Evolutionary conservation across 30 jellyfish, hydroid and myxozoan genomes (phyloP), one percentile per base, ranked within the genome.

Genomic region (Aurelia coerulea): DNA sequence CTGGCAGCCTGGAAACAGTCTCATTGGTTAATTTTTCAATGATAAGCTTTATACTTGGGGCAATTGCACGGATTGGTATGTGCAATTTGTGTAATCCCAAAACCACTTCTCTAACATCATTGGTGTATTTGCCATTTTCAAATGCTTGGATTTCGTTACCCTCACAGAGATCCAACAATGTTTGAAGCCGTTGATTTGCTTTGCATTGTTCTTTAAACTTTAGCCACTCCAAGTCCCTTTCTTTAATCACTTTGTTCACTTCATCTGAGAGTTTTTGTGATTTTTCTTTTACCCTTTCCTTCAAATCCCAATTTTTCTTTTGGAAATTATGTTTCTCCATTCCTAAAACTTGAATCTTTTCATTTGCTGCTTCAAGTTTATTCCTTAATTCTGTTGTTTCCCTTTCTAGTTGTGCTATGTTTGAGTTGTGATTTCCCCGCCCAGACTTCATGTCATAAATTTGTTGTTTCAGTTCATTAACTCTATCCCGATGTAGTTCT

Each of bases 171-270:
- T 65, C 76, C 32, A 65, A 29, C 76, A 65, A 65, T 1, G 76
- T 65, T 65, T 65, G 32, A 3, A 65, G 76, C 76, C 41, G 32
- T 65, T 65, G 41, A 65, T 65, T 65, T 65, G 3, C 76, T 29
- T 65, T 65, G 76, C 76, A 14, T 29, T 65, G 76, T 65, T 65
- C 76, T 29, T 65, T 65, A 65, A 65, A 65, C 41, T 65, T 65
- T 29, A 65, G 76, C 76, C 76, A 65, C 76, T 65, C 76, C 76
- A 65, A 65, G 5, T 65, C 76, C 41, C 76, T 65, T 65, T 65
- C 76, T 65, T 65, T 39, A 2, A 14, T 65, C 76, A 65, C 42
- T 37, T 37, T 37, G 46, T 37, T 37, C 4, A 37, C 46, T 37
- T 37, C 46, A 37, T 37, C 4, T 2, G 46, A 37, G 4, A 37